Conservation (phyloP, 2,797 vertebrate species). For the Pipistrellus kuhlii region DNA sequence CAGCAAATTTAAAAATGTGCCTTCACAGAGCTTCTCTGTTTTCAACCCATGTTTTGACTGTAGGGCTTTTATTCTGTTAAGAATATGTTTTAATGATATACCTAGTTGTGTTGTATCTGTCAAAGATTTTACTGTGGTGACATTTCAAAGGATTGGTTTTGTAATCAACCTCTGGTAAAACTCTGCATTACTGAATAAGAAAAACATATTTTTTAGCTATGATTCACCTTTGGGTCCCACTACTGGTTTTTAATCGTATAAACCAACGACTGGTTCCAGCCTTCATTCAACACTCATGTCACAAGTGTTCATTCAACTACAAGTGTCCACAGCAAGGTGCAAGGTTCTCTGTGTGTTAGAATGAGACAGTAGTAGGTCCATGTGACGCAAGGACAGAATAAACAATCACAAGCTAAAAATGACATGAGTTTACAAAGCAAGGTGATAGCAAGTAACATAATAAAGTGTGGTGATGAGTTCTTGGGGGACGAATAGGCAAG, state of each 20-base stretch:
- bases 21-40: not conserved
- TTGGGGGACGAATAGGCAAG: not conserved
- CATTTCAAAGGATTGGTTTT: slow-evolving; percentile 66
- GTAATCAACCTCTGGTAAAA: slow-evolving; percentile 59
- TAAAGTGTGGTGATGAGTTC: not conserved
- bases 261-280: slow-evolving; percentile 50
- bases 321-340: not conserved
- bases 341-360: not conserved
- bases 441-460: not conserved
- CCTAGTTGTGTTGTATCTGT: slow-evolving; percentile 56
- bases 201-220: slow-evolving; percentile 51
- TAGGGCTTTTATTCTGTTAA: slow-evolving; percentile 50
- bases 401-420: slow-evolving; percentile 3
- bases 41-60: slow-evolving; percentile 31
- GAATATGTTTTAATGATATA: slow-evolving; percentile 67
- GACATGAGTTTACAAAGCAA: not conserved
- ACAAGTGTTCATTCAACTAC: slow-evolving; percentile 50
- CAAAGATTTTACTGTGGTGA: slow-evolving; percentile 70
- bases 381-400: not conserved
- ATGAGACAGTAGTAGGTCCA: not conserved
- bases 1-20: slow-evolving; percentile 45
- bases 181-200: slow-evolving; percentile 57
- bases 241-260: slow-evolving; percentile 36
- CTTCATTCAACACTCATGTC: slow-evolving; percentile 39
- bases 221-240: slow-evolving; percentile 46